Evolutionary conservation across 2,888 invertebrate genomes (phyloP).

Genomic region (Lycophotia porphyrea): DNA sequence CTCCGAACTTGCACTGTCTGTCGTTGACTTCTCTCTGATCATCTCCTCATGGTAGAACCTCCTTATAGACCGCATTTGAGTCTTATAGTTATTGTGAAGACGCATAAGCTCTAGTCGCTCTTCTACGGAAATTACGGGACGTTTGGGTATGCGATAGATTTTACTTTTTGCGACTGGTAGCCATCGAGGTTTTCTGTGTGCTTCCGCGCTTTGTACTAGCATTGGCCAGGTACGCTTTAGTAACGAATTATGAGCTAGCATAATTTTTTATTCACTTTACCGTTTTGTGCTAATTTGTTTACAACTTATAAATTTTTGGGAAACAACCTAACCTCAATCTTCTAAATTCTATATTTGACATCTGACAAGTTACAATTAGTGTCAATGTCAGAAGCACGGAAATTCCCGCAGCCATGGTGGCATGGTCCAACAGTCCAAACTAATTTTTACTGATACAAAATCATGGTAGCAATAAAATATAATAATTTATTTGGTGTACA

Average conservation of each 20-base stretch:
- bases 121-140: constrained; percentile 90
- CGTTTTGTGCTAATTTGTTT: constrained; percentile 18
- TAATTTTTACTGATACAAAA: not conserved
- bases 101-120: constrained; percentile 92
- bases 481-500: not conserved
- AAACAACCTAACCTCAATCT: constrained; percentile 53
- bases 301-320: constrained; percentile 14
- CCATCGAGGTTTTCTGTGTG: constrained; percentile 94
- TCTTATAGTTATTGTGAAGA: constrained; percentile 93
- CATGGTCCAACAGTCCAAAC: not conserved
- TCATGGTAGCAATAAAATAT: not conserved
- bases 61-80: constrained; percentile 90
- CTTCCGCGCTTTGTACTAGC: constrained; percentile 80
- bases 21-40: constrained; percentile 85
- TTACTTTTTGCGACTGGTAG: constrained; percentile 95
- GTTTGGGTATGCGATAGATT: constrained; percentile 92
- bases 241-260: constrained; percentile 73
- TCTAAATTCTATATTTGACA: not conserved
- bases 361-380: constrained; percentile 21
- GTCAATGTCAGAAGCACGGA: not conserved
- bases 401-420: not conserved
- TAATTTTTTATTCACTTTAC: constrained; percentile 48
- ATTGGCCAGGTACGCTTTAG: constrained; percentile 81
- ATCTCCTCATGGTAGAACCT: constrained; percentile 89
- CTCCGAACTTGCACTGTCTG: constrained; percentile 89